These are phyloP conservation scores for Cranoglanis bouderius DNA, from an alignment of 2,113 vertebrate genomes.

Conservation along the genomic window DNA sequence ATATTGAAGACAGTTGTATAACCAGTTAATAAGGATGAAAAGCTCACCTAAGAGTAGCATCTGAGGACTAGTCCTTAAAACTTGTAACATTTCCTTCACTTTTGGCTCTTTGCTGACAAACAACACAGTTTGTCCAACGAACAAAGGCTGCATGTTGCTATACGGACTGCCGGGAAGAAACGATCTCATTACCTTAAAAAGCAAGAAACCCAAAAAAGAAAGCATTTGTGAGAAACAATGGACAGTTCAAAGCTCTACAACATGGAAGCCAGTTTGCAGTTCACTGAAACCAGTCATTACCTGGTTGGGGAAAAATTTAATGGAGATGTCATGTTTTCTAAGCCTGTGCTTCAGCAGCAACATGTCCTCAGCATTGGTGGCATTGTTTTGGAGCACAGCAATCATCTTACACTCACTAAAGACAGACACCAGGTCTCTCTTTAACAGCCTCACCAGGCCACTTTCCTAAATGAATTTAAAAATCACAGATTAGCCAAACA, in stretches of 20 bases:
- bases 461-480: slow-evolving; percentile 69
- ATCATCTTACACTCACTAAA: slow-evolving; percentile 84
- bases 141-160: slow-evolving; percentile 80
- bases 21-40: neutral
- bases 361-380: slow-evolving; percentile 74
- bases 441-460: slow-evolving; percentile 65
- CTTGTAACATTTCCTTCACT: slow-evolving; percentile 82
- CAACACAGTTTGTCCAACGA: slow-evolving; percentile 80
- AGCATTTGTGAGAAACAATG: neutral
- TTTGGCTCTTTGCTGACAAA: slow-evolving; percentile 83
- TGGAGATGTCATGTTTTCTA: slow-evolving; percentile 73
- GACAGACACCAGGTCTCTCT: slow-evolving; percentile 65
- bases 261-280: neutral
- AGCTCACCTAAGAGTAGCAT: slow-evolving; percentile 81
- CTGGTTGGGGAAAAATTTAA: slow-evolving; percentile 85
- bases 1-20: neutral
- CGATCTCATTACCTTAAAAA: slow-evolving; percentile 74
- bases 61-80: slow-evolving; percentile 76
- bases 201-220: slow-evolving; percentile 1
- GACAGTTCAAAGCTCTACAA: neutral
- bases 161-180: slow-evolving; percentile 76
- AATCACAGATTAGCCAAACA: neutral
- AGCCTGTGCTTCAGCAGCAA: slow-evolving; percentile 74
- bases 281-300: slow-evolving; percentile 60
- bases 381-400: slow-evolving; percentile 82